A percentile compares a stretch with the other conserved stretches of the same genome.
phyloP scores from a whole-genome alignment of 2,113 vertebrate species.

The Microtus montanus region DNA sequence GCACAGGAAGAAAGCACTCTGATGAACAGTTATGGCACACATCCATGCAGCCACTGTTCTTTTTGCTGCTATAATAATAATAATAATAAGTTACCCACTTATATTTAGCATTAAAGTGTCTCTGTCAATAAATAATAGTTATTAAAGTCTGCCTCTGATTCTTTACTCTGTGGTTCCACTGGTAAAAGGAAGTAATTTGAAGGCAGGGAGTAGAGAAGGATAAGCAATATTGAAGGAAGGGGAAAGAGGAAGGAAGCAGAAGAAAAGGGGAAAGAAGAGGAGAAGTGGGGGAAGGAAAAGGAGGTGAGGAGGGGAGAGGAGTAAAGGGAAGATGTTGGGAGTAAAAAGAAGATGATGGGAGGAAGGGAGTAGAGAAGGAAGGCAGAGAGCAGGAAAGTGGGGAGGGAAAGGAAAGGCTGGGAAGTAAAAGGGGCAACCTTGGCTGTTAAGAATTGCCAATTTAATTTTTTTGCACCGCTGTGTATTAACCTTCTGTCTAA shows the following conservation, averaged over 20 bases:
- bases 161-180: not conserved
- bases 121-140: not conserved
- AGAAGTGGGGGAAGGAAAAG: not conserved
- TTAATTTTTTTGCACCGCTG: not conserved
- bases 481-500: not conserved
- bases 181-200: not conserved
- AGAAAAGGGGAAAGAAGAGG: not conserved
- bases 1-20: not conserved
- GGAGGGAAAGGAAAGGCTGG: not conserved
- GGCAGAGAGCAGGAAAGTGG: no score
- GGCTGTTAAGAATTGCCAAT: not conserved
- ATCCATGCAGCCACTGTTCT: not conserved
- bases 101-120: not conserved
- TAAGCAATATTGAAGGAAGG: no score
- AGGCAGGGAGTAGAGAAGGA: no score
- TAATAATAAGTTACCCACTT: not conserved
- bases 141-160: not conserved
- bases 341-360: not conserved
- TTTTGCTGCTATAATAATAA: not conserved
- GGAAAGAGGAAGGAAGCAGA: not conserved
- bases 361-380: not conserved
- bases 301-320: fast-evolving
- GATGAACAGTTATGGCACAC: not conserved
- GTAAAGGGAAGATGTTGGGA: not conserved
- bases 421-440: not conserved